These are phyloP conservation scores for Peromyscus polionotus DNA, from an alignment of 2,113 vertebrate species.

Conservation along the genomic window DNA sequence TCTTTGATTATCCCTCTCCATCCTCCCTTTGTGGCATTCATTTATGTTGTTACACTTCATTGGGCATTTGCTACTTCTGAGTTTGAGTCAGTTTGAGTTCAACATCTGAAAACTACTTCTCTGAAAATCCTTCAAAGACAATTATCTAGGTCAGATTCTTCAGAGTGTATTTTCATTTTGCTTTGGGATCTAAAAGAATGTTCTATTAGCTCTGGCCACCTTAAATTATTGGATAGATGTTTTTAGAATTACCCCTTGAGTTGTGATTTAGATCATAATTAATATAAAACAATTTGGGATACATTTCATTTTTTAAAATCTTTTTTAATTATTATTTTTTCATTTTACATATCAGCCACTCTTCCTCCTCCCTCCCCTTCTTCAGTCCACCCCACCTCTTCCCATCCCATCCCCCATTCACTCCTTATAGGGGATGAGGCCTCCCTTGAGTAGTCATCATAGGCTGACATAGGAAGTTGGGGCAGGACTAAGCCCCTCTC, in stretches of 20 bases:
- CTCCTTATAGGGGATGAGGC: too few relatives aligned
- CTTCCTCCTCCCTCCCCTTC: too few relatives aligned
- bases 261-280: conserved; percentile 12
- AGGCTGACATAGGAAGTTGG: too few relatives aligned
- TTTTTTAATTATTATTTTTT: too few relatives aligned
- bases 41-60: conserved; percentile 19
- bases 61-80: conserved; percentile 23
- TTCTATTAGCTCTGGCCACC: neutral
- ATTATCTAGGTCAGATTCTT: neutral
- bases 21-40: neutral
- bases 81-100: conserved; percentile 29
- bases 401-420: too few relatives aligned
- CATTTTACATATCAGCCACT: too few relatives aligned
- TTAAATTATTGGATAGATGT: conserved; percentile 20
- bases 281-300: neutral
- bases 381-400: too few relatives aligned
- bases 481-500: too few relatives aligned
- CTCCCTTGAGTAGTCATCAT: too few relatives aligned
- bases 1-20: neutral
- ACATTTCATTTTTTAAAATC: too few relatives aligned
- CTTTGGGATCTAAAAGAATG: conserved; percentile 2
- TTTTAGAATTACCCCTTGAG: conserved; percentile 24
- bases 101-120: neutral
- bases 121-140: neutral
- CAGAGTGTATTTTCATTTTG: conserved; percentile 34